Conservation (phyloP, 2,113 vertebrate genomes). For the Pundamilia nyererei region DNA sequence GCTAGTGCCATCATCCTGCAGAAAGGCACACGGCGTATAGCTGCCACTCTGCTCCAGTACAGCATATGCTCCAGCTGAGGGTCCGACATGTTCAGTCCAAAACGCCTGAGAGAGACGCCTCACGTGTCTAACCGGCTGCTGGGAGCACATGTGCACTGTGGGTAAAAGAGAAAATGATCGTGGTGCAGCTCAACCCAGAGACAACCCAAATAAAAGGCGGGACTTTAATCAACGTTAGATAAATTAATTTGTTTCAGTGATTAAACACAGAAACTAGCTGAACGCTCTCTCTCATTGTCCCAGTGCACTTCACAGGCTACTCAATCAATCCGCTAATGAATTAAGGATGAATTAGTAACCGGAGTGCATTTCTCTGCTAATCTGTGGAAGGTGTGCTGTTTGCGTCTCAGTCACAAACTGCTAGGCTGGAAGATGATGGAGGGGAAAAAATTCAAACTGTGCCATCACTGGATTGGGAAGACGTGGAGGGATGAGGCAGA, state of each 20-base stretch:
- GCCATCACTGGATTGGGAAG: constrained; percentile 63
- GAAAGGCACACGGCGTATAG: constrained; percentile 46
- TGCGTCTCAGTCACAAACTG: constrained; percentile 66
- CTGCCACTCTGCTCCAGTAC: constrained; percentile 40
- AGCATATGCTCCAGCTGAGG: constrained; percentile 74
- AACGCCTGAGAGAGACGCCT: constrained; percentile 57
- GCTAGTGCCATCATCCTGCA: constrained; percentile 44
- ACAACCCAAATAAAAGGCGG: background rate
- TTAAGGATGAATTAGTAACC: background rate
- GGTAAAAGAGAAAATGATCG: background rate
- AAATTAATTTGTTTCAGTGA: background rate
- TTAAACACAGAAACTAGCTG: background rate
- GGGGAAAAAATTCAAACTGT: constrained; percentile 48
- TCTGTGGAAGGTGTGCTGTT: constrained; percentile 44
- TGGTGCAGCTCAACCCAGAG: background rate
- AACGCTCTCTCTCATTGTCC: background rate
- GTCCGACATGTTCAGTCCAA: constrained; percentile 65
- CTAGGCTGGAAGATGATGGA: constrained; percentile 31
- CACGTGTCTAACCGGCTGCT: constrained; percentile 22
- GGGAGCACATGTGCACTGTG: constrained; percentile 3
- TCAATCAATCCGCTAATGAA: background rate
- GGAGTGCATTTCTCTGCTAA: constrained; percentile 29
- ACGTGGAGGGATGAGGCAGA: constrained; percentile 70
- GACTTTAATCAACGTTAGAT: background rate
- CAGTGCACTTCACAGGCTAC: background rate